A percentile compares a stretch with the other conserved stretches of the same genome.
These are phyloP conservation scores for Megaceryle torquata DNA, from an alignment of 2,113 vertebrate genomes.

Conservation along the genomic window DNA sequence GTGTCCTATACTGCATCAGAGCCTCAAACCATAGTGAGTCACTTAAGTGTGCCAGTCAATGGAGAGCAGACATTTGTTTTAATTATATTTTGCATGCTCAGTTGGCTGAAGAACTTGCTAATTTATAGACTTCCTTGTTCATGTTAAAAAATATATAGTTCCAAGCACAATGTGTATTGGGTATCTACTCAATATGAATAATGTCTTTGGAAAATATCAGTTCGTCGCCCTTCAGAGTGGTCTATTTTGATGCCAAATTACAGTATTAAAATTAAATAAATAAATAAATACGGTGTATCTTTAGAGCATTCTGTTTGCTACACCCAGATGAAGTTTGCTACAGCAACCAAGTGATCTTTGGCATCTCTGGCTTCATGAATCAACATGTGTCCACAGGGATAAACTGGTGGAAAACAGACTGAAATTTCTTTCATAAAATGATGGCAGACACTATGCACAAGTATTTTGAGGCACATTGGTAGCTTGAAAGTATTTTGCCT, in stretches of 20 bases:
- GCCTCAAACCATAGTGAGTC: neutral
- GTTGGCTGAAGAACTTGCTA: neutral
- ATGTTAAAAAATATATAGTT: neutral
- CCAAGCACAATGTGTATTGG: neutral
- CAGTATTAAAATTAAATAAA: neutral
- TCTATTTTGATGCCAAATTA: neutral
- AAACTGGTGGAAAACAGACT: constrained; percentile 77
- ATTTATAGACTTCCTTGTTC: neutral
- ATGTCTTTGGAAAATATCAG: neutral
- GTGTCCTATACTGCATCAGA: neutral
- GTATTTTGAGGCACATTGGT: constrained; percentile 74
- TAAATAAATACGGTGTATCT: neutral
- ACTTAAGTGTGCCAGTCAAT: neutral
- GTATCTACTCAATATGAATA: neutral
- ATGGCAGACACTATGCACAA: constrained; percentile 71
- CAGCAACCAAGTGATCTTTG: constrained; percentile 69
- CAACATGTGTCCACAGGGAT: constrained; percentile 78
- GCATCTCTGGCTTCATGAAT: constrained; percentile 79
- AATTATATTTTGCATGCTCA: neutral
- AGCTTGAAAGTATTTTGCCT: neutral
- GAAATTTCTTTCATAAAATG: constrained; percentile 76
- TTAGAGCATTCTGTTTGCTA: constrained; percentile 81
- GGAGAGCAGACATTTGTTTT: neutral
- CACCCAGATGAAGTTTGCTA: constrained; percentile 64
- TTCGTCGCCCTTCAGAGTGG: neutral